Evolutionary conservation across 2,797 vertebrate genomes (phyloP).

Genomic region (Parotocinclus haroldoi): DNA sequence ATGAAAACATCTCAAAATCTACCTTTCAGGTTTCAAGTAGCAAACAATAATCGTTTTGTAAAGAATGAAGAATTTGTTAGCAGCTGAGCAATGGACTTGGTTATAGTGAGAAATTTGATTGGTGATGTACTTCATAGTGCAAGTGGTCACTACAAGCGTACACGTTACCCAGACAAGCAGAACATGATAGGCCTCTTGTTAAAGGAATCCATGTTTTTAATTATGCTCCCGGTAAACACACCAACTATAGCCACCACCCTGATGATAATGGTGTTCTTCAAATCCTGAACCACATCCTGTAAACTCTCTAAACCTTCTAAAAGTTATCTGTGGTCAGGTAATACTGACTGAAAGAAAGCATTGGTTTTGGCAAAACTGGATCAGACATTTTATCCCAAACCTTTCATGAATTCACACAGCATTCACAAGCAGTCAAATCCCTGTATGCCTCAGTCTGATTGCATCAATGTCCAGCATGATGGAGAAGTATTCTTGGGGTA

Average conservation of each 20-base stretch:
- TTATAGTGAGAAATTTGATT: conserved; percentile 87
- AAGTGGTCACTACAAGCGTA: conserved; percentile 82
- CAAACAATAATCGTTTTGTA: too few species aligned
- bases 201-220: conserved; percentile 87
- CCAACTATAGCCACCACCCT: conserved; percentile 90
- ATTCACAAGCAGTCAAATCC: conserved; percentile 88
- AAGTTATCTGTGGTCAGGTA: conserved; percentile 88
- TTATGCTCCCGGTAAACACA: conserved; percentile 87
- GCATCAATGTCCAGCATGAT: too few species aligned
- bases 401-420: conserved; percentile 97
- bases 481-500: too few species aligned
- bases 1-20: too few species aligned
- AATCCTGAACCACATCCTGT: conserved; percentile 79
- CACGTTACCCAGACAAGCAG: conserved; percentile 98
- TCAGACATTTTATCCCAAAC: conserved; percentile 62
- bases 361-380: too few species aligned
- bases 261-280: conserved; percentile 91
- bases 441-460: conserved; percentile 88
- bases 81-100: conserved; percentile 86
- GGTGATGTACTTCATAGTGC: conserved; percentile 76
- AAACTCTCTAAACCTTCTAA: too few species aligned
- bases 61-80: background rate
- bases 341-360: conserved; percentile 65
- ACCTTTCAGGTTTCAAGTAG: too few species aligned
- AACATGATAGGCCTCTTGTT: conserved; percentile 92